Conservation (phyloP, 2,797 vertebrate genomes). For the Podargus strigoides region DNA sequence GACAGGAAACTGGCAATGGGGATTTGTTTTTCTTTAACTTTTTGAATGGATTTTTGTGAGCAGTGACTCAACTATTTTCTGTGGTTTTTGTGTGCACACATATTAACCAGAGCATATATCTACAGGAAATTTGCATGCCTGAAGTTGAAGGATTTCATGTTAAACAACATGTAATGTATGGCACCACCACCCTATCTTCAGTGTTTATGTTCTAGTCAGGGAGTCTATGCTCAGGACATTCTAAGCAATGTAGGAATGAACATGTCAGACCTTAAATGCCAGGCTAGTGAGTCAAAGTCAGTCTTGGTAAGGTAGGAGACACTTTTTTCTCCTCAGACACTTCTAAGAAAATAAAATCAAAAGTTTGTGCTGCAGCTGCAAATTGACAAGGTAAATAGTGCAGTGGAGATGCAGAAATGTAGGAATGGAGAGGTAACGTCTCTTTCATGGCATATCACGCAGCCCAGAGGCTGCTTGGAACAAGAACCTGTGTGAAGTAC, state of each 20-base stretch:
- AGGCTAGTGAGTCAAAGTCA: slow-evolving; percentile 12
- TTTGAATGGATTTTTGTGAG: background rate
- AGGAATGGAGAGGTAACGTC: background rate
- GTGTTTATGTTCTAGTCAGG: background rate
- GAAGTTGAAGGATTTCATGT: background rate
- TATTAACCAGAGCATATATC: background rate
- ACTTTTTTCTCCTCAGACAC: background rate
- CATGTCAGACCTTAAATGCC: background rate
- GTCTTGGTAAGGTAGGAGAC: background rate
- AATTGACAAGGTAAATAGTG: background rate
- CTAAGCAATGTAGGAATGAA: background rate
- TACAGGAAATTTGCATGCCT: background rate
- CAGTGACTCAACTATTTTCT: background rate
- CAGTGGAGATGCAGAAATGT: background rate
- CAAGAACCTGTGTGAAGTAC: background rate
- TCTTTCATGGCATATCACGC: background rate
- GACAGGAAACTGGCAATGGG: background rate
- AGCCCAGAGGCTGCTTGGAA: background rate
- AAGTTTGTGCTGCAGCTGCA: background rate
- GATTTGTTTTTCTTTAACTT: background rate
- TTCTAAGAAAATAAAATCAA: background rate
- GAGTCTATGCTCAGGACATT: background rate
- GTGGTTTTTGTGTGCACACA: background rate
- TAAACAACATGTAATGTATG: background rate
- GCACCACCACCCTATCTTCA: background rate